These are phyloP conservation scores for Lysiphlebus fabarum DNA, from an alignment of 1,140 invertebrate genomes.

Conservation along the genomic window DNA sequence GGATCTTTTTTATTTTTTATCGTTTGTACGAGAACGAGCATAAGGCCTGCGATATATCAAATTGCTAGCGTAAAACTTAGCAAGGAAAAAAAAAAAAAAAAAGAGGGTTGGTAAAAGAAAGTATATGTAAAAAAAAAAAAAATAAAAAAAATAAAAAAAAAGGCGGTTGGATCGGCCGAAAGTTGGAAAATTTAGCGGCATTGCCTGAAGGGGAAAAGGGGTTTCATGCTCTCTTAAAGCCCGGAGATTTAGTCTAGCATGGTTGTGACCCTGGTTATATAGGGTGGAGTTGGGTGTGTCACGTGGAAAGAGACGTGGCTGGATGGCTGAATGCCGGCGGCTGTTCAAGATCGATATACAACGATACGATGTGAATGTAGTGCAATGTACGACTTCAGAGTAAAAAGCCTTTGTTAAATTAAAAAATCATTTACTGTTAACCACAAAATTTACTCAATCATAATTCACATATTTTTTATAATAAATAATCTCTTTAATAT, in stretches of 20 bases:
- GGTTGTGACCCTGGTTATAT: conserved; percentile 18
- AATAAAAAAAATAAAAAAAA: not conserved
- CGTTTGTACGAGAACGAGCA: conserved; percentile 16
- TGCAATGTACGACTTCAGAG: not conserved
- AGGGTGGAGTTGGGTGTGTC: conserved; percentile 21
- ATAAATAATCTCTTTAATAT: no score
- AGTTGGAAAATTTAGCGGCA: conserved; percentile 27
- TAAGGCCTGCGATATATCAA: conserved; percentile 23
- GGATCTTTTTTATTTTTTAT: conserved; percentile 18
- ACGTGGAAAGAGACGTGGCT: conserved; percentile 12
- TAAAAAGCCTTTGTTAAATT: no score
- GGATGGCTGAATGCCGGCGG: conserved; percentile 15
- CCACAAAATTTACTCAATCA: no score
- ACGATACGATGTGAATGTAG: not conserved
- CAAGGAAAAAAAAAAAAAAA: no score
- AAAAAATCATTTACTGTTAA: no score
- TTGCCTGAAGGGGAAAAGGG: conserved; percentile 3
- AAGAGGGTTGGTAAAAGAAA: not conserved
- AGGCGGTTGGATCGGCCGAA: conserved; percentile 23
- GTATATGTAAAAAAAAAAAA: conserved; percentile 5
- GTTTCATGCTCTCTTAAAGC: conserved; percentile 26
- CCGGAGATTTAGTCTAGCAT: conserved; percentile 26
- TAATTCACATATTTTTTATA: no score
- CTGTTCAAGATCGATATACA: conserved; percentile 23
- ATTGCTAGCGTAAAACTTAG: conserved; percentile 6